Evolutionary conservation across 2,888 invertebrate genomes (phyloP).

Genomic region (Athripsodes cinereus): DNA sequence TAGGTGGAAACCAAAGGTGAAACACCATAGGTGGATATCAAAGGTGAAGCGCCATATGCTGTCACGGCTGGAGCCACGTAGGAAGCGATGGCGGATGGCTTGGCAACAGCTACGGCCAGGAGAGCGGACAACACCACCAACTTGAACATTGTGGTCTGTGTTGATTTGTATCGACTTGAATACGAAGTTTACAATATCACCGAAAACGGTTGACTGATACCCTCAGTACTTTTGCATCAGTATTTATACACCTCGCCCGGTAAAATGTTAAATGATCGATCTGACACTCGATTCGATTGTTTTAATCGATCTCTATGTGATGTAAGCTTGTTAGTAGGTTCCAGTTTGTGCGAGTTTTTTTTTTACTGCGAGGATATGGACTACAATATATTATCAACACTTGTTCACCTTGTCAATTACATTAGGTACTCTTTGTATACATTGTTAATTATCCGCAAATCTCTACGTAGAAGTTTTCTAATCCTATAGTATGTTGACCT

Average conservation of each 20-base stretch:
- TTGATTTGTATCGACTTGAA: slow-evolving; percentile 31
- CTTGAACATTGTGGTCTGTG: slow-evolving; percentile 49
- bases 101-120: slow-evolving; percentile 53
- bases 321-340: too few species aligned
- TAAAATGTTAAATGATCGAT: neutral
- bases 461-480: too few species aligned
- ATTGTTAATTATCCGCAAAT: too few species aligned
- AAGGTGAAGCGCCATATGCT: slow-evolving; percentile 19
- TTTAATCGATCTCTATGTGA: too few species aligned
- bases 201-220: slow-evolving; percentile 26
- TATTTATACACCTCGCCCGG: slow-evolving; percentile 18
- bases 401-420: too few species aligned
- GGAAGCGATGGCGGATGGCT: slow-evolving; percentile 37
- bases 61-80: slow-evolving; percentile 29
- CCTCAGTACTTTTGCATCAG: neutral
- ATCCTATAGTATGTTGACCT: too few species aligned
- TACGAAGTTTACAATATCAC: slow-evolving; percentile 24
- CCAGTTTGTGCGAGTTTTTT: too few species aligned
- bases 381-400: neutral
- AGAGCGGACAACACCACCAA: slow-evolving; percentile 58
- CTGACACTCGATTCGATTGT: neutral
- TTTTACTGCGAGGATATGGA: neutral
- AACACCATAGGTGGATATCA: slow-evolving; percentile 5
- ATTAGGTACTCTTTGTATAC: too few species aligned
- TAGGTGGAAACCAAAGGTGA: slow-evolving; percentile 32